Evolutionary conservation across 2,113 vertebrate species (phyloP), one percentile per base, ranked within the genome.

Genomic region (Archilochus colubris): DNA sequence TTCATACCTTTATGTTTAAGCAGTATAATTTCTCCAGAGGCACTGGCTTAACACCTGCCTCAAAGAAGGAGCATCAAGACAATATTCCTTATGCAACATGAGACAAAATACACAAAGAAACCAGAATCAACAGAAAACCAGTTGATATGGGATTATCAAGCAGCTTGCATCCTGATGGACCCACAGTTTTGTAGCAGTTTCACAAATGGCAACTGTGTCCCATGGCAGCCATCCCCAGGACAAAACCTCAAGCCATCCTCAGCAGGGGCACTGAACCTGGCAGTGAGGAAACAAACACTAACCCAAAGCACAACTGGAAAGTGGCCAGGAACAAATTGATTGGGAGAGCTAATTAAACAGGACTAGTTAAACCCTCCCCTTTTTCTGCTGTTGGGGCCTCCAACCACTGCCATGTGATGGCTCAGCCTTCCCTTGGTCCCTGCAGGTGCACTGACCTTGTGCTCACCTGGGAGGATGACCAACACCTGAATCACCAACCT

Each of bases 251-350:
- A 54, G 28, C 67, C 27, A 64, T 72, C 67, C 77, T 90, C 78
- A 79, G 48, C 58, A 50, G 6, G 46, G 21, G 19, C 68, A 87
- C 73, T 63, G 48, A 85, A 94, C 23, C 73, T 92, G 43, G 93
- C 89, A 91, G 92, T 14, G 22, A 80, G 78, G 95, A 97, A 92
- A 21, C 55, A 93, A 97, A 92, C 21, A 72, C 81, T 78, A 92
- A 86, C 22, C 73, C 91, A 94, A 95, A 94, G 73, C 64, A 94
- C 74, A 96, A 68, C 75, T 63, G 82, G 75, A 89, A 91, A 57
- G 69, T 63, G 93, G 79, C 87, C 93, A 93, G 78, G 55, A 82
- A 75, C 43, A 87, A 82, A 72, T 50, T 54, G 80, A 80, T 51
- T 25, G 40, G 63, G 80, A 96, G 36, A 73, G 61, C 59, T 77